Evolutionary conservation across 2,888 invertebrate species (phyloP), one percentile per base, ranked within the genome.

Genomic region (Pollenia labialis): DNA sequence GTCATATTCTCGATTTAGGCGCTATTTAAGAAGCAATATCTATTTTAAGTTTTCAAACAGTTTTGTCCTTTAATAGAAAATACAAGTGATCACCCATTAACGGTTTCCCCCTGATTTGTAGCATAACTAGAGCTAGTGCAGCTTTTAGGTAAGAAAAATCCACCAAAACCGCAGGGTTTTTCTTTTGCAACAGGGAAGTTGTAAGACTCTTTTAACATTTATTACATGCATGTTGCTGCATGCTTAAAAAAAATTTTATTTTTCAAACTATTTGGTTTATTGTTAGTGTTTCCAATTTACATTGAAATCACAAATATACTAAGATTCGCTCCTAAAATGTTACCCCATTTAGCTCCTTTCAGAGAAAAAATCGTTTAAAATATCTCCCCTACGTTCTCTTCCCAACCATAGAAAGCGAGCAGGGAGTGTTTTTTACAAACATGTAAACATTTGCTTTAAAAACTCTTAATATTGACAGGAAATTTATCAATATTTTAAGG

Each of bases 401-500:
- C 32, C 1, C 0, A 32, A 32, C 0, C 32, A 32, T 6, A 32
- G 1, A 56, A 4, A 11, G 32, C 2, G 32, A n/a, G 62, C 2
- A 46, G 16, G 10, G 48, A 48, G 40, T n/a, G 10, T 40, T 32
- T 32, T 0, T 32, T 32, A 18, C 32, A 58, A 42, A 50, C 10
- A 52, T 44, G 58, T 58, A 77, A 66, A 79, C 72, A 58, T 74
- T 74, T 72, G 52, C 46, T 83, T 42, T 50, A 60, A n/a, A 50
- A 60, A 44, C 68, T 79, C n/a, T 16, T 75, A 42, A 50, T 54
- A 54, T 60, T 75, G 69, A 71, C 32, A 54, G 75, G 80, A 85
- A 80, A 85, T 85, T 80, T 68, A 74, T 60, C 54, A 75, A 69
- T 75, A 44, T 69, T 85, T 62, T 42, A 40, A 52, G 77, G 72